Conservation (phyloP, 2,888 invertebrate species). For the Zaprionus bogoriensis region DNA sequence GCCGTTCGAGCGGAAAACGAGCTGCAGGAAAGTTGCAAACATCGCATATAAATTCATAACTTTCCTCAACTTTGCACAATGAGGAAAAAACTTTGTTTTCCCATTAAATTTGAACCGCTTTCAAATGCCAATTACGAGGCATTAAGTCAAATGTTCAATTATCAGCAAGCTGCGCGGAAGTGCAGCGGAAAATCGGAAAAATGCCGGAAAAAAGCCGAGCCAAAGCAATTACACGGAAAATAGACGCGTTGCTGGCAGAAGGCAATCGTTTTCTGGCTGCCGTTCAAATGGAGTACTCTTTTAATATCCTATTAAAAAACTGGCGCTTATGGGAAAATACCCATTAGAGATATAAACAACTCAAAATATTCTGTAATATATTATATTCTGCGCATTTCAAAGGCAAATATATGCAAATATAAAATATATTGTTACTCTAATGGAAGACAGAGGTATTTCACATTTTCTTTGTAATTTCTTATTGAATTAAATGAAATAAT, state of each 20-base stretch:
- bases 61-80: too few species aligned
- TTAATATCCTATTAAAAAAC: background rate
- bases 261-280: background rate
- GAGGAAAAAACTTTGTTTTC: too few species aligned
- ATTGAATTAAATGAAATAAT: too few species aligned
- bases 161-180: conserved; percentile 40
- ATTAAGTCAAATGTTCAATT: conserved; percentile 25
- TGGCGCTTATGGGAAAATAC: too few species aligned
- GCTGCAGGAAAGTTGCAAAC: conserved; percentile 1
- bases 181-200: conserved; percentile 30
- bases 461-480: too few species aligned
- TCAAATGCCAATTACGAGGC: conserved; percentile 20
- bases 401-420: too few species aligned
- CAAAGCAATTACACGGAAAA: background rate
- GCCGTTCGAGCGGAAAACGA: background rate
- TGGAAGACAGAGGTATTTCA: too few species aligned
- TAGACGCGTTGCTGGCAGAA: too few species aligned
- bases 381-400: background rate
- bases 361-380: too few species aligned
- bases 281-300: background rate
- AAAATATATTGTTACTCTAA: too few species aligned
- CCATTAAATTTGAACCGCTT: conserved; percentile 4
- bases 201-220: background rate
- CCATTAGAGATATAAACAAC: too few species aligned
- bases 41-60: background rate